Conservation (phyloP, 2,888 invertebrate species). For the Pristionchus fissidentatus region DNA sequence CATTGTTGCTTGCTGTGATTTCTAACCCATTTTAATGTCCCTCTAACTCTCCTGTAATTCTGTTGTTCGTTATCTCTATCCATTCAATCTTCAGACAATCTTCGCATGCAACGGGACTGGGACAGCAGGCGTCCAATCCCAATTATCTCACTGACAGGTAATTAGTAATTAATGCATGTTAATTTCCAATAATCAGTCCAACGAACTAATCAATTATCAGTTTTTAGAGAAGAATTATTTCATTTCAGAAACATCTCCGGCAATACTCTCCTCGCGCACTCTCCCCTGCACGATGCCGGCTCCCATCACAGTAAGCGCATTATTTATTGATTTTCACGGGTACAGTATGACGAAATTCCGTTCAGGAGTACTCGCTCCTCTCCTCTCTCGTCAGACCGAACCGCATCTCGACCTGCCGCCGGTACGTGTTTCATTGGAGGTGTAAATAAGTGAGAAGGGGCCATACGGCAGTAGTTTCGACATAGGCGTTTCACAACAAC, state of each 20-base stretch:
- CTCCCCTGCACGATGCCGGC: constrained; percentile 70
- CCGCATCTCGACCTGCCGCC: constrained; percentile 44
- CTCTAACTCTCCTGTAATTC: no score
- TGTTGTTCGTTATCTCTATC: background rate
- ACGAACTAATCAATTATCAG: no score
- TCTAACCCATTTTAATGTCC: no score
- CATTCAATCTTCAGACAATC: constrained; percentile 7
- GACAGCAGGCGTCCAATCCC: background rate
- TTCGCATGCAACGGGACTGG: constrained; percentile 4
- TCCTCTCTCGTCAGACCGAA: constrained; percentile 61
- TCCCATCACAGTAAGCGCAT: background rate
- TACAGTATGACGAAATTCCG: no score
- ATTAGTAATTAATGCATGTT: background rate
- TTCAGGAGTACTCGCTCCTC: constrained; percentile 56
- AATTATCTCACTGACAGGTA: constrained; percentile 31
- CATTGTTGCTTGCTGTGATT: constrained; percentile 30
- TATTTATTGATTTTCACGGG: background rate
- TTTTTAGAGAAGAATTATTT: no score
- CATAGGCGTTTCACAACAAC: background rate
- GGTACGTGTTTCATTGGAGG: constrained; percentile 49
- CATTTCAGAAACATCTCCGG: constrained; percentile 66
- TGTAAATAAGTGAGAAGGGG: no score
- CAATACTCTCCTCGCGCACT: constrained; percentile 69
- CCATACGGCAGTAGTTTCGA: no score
- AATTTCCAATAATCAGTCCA: background rate